Evolutionary conservation across 1,140 invertebrate genomes (phyloP).

Genomic region (Scaptomyza montana): DNA sequence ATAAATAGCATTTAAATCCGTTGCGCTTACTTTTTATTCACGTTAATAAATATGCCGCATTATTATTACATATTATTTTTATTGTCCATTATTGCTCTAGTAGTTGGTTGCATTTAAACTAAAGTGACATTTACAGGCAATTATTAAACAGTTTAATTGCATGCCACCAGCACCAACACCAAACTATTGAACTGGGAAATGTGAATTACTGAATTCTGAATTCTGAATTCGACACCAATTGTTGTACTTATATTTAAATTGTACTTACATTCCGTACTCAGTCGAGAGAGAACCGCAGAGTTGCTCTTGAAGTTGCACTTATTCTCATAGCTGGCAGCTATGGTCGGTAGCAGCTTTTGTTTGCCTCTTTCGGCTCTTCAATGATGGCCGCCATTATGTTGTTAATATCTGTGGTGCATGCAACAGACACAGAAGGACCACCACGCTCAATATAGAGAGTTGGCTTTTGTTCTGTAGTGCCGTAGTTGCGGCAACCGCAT

Average conservation of each 20-base stretch:
- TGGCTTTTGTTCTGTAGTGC: slow-evolving; percentile 38
- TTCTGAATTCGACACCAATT: slow-evolving; percentile 38
- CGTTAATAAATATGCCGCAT: slow-evolving; percentile 60
- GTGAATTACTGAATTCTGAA: not conserved
- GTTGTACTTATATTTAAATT: slow-evolving; percentile 7
- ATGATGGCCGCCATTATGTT: slow-evolving; percentile 44
- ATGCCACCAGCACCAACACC: slow-evolving; percentile 29
- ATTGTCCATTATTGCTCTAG: slow-evolving; percentile 47
- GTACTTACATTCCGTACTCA: not conserved
- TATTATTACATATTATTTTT: slow-evolving; percentile 43
- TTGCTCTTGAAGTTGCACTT: slow-evolving; percentile 23
- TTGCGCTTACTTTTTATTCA: slow-evolving; percentile 59
- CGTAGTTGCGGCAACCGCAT: slow-evolving; percentile 64
- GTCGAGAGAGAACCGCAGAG: slow-evolving; percentile 17
- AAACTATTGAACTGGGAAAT: slow-evolving; percentile 60
- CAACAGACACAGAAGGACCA: slow-evolving; percentile 8
- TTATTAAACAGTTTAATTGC: slow-evolving; percentile 65
- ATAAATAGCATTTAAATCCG: slow-evolving; percentile 72
- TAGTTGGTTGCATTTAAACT: slow-evolving; percentile 60
- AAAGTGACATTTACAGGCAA: slow-evolving; percentile 75
- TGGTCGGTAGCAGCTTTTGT: slow-evolving; percentile 39
- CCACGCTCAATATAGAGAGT: slow-evolving; percentile 20
- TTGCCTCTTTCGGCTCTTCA: slow-evolving; percentile 8
- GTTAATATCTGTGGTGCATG: slow-evolving; percentile 42
- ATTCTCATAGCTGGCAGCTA: slow-evolving; percentile 27